Base-by-base conservation (phyloP, 2,113 vertebrate species). In the Eleginops maclovinus region DNA sequence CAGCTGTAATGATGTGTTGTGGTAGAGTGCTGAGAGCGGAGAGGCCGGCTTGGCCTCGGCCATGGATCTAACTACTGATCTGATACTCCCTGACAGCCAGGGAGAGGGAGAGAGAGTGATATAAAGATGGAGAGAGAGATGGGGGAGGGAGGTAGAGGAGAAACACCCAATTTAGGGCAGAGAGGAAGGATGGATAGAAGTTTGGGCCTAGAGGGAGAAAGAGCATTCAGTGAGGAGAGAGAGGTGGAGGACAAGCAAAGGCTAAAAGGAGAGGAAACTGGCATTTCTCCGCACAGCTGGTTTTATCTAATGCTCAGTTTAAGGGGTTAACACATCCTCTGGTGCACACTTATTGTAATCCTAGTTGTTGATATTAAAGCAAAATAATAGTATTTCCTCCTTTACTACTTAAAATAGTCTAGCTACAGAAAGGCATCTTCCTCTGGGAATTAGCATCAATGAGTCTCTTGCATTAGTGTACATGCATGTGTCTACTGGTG, bases 361-460 rank as follows among this genome's bases (percentile, higher is more conserved):
- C 56, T 46, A 58, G 50, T 70, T 46, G 43, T 40, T 61, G 72
- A 61, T 82, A 69, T 84, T 54, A 81, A 75, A 84, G 84, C 59
- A 68, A 70, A 83, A 75, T 55, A 63, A 60, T 61, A 55, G 65
- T 75, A 41, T 66, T 82, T 77, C 28, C 56, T 73, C 14, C 50
- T 82, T 50, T 44, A 64, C 6, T 43, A 65, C 21, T 71, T 72
- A 58, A 87, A 86, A 82, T 70, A 82, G 67, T 79, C 64, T 47
- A 69, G 43, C 73, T 63, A 75, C 75, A 76, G 66, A 40, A 49
- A 77, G 67, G 75, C 49, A 40, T 49, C n/a, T 36, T 82, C 82
- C 86, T 74, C 43, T 75, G 86, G 83, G 96, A 94, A 93, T 97
- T 95, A 93, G 94, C 95, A 95, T 80, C 68, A 93, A 92, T 92